These are phyloP conservation scores for Manis javanica DNA, from an alignment of 2,797 vertebrate genomes.

Conservation along the genomic window DNA sequence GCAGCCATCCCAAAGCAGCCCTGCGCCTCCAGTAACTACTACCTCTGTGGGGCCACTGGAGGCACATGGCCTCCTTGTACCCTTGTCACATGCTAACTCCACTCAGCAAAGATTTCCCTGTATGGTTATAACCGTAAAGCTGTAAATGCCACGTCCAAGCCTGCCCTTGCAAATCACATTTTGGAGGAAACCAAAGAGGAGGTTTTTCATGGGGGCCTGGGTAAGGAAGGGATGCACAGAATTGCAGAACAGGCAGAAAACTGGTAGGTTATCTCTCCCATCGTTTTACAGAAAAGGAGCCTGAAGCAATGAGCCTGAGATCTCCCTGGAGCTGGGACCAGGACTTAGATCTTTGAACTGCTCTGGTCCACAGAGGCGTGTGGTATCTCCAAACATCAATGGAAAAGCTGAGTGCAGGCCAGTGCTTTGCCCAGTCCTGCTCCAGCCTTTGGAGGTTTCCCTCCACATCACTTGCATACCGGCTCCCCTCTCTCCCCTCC, in stretches of 20 bases:
- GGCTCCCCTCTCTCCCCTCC: neutral
- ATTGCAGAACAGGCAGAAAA: neutral
- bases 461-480: neutral
- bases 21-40: neutral
- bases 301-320: neutral
- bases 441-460: neutral
- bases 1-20: neutral
- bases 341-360: neutral
- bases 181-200: neutral
- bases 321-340: too few species aligned
- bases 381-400: neutral
- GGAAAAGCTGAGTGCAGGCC: neutral
- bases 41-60: too few species aligned
- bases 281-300: neutral
- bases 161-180: neutral
- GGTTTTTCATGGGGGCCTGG: neutral
- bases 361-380: accelerated
- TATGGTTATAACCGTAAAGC: accelerated
- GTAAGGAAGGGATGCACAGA: neutral
- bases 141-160: accelerated
- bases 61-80: accelerated
- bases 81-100: neutral
- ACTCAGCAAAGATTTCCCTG: neutral
- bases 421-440: neutral
- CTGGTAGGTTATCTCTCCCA: neutral